phyloP scores from a whole-genome alignment of 2,113 vertebrate species.

The Microcebus tavaratra region DNA sequence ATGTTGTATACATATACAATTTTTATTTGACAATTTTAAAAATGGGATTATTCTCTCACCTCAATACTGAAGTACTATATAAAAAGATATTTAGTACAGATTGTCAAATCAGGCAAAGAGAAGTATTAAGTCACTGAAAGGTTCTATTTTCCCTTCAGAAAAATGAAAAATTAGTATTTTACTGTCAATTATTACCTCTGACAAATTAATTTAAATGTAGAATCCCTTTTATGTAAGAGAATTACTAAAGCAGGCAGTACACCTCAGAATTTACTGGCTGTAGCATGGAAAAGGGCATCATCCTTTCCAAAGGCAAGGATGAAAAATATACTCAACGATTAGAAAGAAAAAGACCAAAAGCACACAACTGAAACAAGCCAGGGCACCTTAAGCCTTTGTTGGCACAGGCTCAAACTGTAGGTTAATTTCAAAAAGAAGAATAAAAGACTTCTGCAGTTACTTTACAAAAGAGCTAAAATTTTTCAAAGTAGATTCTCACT shows the following conservation, averaged over 20 bases:
- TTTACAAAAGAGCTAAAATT: neutral
- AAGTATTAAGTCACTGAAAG: neutral
- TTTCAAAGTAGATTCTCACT: constrained; percentile 12
- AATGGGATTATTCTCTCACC: neutral
- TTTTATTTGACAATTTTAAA: neutral
- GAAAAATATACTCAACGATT: neutral
- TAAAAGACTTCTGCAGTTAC: constrained; percentile 14
- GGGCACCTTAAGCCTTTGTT: neutral
- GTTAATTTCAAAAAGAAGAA: neutral
- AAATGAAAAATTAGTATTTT: constrained; percentile 29
- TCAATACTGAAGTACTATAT: neutral
- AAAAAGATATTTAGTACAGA: neutral
- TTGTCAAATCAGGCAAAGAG: neutral
- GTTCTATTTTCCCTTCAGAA: neutral
- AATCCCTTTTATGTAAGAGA: neutral
- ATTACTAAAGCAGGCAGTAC: neutral
- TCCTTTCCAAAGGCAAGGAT: constrained; percentile 11
- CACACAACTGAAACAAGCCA: neutral
- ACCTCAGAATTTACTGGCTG: neutral
- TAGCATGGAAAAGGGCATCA: neutral
- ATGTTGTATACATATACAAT: neutral
- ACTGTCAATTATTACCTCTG: constrained; percentile 22
- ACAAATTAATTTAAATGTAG: constrained; percentile 2
- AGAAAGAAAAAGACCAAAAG: neutral
- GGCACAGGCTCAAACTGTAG: neutral